Base-by-base conservation (phyloP, 2,797 vertebrate genomes). In the Australoheros facetus region DNA sequence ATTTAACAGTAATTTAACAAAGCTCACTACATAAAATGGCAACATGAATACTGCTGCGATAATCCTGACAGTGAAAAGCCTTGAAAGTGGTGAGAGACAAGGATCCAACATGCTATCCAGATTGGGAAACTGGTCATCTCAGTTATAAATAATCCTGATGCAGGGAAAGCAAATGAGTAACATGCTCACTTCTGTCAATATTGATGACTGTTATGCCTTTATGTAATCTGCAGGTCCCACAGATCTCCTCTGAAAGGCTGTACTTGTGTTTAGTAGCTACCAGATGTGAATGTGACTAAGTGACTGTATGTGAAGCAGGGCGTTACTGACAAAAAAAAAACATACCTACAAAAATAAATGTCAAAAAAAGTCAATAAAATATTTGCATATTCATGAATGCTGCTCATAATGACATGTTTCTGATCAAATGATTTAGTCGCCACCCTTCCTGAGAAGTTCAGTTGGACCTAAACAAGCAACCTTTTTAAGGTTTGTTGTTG, bases 401-500 rank as follows among this genome's bases (percentile, higher is more conserved):
- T 0, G 32, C 26, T 78, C 55, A 73, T 73, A 73, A 75, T n/a
- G 55, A 60, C 81, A 16, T 39, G 79, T 77, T 73, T 86, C 79
- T 76, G 87, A 92, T 91, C 85, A 82, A 86, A 84, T 39, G 57
- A 60, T 59, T 80, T 2, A 69, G 83, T 78, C 64, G 6, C 69
- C 78, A 11, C 87, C 89, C 84, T 82, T 92, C 91, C 81, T 82
- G 74, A 59, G 32, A 48, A 57, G 69, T 26, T 83, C 81, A 78
- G 80, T 69, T 53, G 69, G 74, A 78, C n/a, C 80, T 48, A 78
- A 85, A 94, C 92, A 93, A 86, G 90, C 0, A 30, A 42, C 12
- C 87, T 56, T 90, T 93, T 93, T 91, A 93, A 86, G 59, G 71
- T 86, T 80, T 90, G 92, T 91, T 91, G 89, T 91, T 89, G 87